These are phyloP conservation scores for Collichthys lucidus DNA, from an alignment of 2,113 vertebrate genomes.

Conservation along the genomic window DNA sequence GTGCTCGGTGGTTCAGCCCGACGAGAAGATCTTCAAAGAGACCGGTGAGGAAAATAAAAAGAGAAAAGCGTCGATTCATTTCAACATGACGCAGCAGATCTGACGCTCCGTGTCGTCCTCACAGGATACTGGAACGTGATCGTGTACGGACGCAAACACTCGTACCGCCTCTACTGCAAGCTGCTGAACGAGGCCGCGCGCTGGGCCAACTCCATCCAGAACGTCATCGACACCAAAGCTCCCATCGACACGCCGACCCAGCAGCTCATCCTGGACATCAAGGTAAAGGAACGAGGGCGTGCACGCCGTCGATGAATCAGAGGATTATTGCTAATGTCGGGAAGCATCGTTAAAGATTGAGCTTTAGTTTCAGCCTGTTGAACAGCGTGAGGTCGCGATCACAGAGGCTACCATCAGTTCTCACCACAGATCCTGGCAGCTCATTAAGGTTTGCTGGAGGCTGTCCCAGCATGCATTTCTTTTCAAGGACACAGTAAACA, in stretches of 20 bases:
- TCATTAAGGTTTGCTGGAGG: background rate
- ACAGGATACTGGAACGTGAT: constrained; percentile 96
- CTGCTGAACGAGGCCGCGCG: constrained; percentile 93
- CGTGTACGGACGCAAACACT: constrained; percentile 95
- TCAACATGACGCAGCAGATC: background rate
- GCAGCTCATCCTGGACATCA: constrained; percentile 97
- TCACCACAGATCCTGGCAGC: too few relatives aligned
- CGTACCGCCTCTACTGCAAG: constrained; percentile 94
- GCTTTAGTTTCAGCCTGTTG: background rate
- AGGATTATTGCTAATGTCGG: background rate
- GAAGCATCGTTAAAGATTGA: background rate
- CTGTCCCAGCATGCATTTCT: too few relatives aligned
- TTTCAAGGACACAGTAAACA: too few relatives aligned
- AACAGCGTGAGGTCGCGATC: background rate
- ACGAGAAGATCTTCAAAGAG: constrained; percentile 96
- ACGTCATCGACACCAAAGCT: constrained; percentile 94
- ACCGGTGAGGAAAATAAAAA: constrained; percentile 84
- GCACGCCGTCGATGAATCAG: too few relatives aligned
- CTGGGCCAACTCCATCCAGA: constrained; percentile 95
- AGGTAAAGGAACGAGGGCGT: constrained; percentile 80
- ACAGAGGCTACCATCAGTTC: background rate
- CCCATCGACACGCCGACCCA: constrained; percentile 97
- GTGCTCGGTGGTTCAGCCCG: constrained; percentile 92
- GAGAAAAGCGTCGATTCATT: background rate
- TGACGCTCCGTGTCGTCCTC: fast-evolving